These are phyloP conservation scores for Haliclona indistincta DNA, from an alignment of 37 sponge, comb jelly and placozoan genomes.

Conservation along the genomic window DNA sequence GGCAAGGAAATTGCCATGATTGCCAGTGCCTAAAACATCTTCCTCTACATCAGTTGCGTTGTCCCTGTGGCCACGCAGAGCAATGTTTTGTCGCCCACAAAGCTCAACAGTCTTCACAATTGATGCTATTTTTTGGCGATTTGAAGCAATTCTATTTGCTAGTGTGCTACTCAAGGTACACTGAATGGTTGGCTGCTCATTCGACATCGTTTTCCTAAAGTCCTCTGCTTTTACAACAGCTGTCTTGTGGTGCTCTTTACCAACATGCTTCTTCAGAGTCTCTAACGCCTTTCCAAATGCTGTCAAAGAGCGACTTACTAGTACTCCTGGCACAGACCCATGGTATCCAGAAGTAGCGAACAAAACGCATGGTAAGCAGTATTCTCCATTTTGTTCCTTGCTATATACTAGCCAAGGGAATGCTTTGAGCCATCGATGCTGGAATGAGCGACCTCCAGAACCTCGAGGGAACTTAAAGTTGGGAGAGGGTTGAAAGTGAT, in stretches of 20 bases:
- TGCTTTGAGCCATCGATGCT: constrained; percentile 15
- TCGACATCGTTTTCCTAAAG: constrained; percentile 12
- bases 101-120: constrained; percentile 41
- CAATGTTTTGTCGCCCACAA: constrained; percentile 46
- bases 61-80: constrained; percentile 65
- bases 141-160: constrained; percentile 7
- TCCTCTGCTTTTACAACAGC: constrained; percentile 16
- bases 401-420: constrained; percentile 45
- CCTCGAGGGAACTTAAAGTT: constrained; percentile 22
- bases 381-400: constrained; percentile 49
- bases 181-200: constrained; percentile 20
- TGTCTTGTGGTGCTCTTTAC: constrained; percentile 4
- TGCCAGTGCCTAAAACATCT: neutral
- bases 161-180: neutral
- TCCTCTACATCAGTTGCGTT: constrained; percentile 34
- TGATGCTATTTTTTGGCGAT: constrained; percentile 37
- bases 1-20: constrained; percentile 41
- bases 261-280: constrained; percentile 9
- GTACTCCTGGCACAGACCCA: constrained; percentile 28
- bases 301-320: constrained; percentile 33
- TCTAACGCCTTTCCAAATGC: constrained; percentile 39
- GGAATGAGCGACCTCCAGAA: constrained; percentile 8
- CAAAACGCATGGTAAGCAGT: constrained; percentile 53
- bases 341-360: constrained; percentile 33
- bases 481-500: constrained; percentile 21